Evolutionary conservation across 2,888 invertebrate species (phyloP).

Genomic region (Gastracanthus pulcherrimus): DNA sequence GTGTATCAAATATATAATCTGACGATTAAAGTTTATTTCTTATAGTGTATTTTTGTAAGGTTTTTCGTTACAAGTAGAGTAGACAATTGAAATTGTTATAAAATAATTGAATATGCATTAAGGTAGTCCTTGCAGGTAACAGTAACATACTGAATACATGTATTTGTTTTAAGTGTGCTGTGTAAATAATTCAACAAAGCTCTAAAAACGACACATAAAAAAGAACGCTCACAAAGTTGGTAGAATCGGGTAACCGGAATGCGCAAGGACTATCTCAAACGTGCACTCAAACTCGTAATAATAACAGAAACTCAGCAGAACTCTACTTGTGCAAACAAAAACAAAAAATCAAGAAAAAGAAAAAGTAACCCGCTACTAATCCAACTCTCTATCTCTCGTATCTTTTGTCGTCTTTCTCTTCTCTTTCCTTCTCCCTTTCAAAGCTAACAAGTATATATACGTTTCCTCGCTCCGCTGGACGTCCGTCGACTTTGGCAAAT

Average conservation of each 20-base stretch:
- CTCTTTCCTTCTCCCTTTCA: not conserved
- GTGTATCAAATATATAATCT: not conserved
- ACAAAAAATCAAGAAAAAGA: slow-evolving; percentile 24
- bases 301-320: slow-evolving; percentile 17
- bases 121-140: not conserved
- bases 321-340: slow-evolving; percentile 36
- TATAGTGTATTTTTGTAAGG: not conserved
- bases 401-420: slow-evolving; percentile 55
- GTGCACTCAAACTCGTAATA: slow-evolving; percentile 15
- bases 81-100: too few relatives aligned
- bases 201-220: too few relatives aligned
- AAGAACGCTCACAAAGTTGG: too few relatives aligned
- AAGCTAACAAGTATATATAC: not conserved
- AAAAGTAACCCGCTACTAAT: slow-evolving; percentile 40
- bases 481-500: slow-evolving; percentile 14
- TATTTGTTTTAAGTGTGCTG: too few relatives aligned
- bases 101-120: not conserved
- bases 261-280: slow-evolving; percentile 3
- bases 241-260: not conserved
- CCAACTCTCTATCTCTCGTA: slow-evolving; percentile 56
- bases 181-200: too few relatives aligned
- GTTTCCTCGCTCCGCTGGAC: not conserved
- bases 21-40: too few relatives aligned
- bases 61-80: not conserved
- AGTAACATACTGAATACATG: too few relatives aligned